Evolutionary conservation across 2,888 invertebrate species (phyloP), one percentile per base, ranked within the genome.

Genomic region (Subacronicta megacephala): DNA sequence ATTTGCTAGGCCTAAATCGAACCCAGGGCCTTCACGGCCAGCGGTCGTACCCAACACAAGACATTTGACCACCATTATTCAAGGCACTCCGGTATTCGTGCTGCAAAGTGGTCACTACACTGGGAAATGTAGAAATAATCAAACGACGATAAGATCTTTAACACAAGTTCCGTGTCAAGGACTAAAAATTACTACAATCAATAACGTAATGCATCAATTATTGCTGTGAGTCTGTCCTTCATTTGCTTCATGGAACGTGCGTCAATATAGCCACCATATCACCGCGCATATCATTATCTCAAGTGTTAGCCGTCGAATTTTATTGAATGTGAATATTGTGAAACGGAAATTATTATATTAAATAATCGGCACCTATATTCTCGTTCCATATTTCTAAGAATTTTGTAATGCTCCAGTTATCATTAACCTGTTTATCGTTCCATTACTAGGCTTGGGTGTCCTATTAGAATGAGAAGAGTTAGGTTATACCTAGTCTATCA

Each of bases 311-410:
- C 69, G 68, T 72, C 75, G 57, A 75, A 74, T 80, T 77, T 76
- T 81, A 81, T 81, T 82, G 78, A 78, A 81, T 77, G 60, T 72
- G 72, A 75, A 77, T 74, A 71, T 68, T 68, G 65, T 71, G 70
- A 73, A 72, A 73, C 63, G 58, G 55, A 52, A 69, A 52, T 37
- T 18, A 59, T 44, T 49, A 44, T 47, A 45, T 53, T 52, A 55
- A n/a, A 31, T n/a, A 31, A 4, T 57, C 29, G 20, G n/a, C n/a
- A n/a, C n/a, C n/a, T n/a, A n/a, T n/a, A n/a, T n/a, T n/a, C n/a
- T n/a, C n/a, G n/a, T n/a, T n/a, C n/a, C n/a, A n/a, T n/a, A n/a
- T n/a, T n/a, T n/a, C n/a, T n/a, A n/a, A n/a, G n/a, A n/a, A n/a
- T n/a, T n/a, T n/a, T n/a, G n/a, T n/a, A n/a, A n/a, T n/a, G n/a